A percentile compares a stretch with the other conserved stretches of the same genome.
Evolutionary conservation across 2,797 vertebrate genomes (phyloP).

Genomic region (Pteropus rufus): DNA sequence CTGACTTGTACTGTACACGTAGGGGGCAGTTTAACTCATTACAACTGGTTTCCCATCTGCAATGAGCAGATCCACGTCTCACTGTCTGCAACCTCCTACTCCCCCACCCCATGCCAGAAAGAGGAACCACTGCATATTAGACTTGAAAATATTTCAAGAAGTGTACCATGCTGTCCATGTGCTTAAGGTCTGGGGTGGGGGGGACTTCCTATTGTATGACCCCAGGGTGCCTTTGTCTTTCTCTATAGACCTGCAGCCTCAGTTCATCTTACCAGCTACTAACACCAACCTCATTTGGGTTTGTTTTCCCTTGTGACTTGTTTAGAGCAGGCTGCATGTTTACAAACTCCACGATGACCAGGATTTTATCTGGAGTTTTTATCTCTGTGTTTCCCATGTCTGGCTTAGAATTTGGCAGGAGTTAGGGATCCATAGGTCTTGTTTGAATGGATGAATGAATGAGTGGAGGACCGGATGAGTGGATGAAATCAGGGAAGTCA

Average conservation of each 20-base stretch:
- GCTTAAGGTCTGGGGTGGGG: too few species aligned
- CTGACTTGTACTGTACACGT: too few species aligned
- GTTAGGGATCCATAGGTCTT: background rate
- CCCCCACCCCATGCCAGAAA: background rate
- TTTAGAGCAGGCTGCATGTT: background rate
- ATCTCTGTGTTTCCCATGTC: background rate
- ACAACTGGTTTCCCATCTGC: background rate
- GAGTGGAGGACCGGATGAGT: rapidly evolving
- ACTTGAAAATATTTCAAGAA: background rate
- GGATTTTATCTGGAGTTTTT: background rate
- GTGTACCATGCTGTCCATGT: rapidly evolving
- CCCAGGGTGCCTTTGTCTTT: background rate
- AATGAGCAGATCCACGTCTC: background rate
- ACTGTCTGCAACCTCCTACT: background rate
- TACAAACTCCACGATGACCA: background rate
- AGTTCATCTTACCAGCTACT: rapidly evolving
- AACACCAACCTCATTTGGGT: background rate
- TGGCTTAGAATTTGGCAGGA: background rate
- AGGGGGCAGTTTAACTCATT: too few species aligned
- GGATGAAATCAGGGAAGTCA: background rate
- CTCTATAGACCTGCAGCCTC: too few species aligned
- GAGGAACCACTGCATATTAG: rapidly evolving
- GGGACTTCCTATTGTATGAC: too few species aligned
- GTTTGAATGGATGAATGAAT: background rate
- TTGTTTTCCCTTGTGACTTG: rapidly evolving